Conservation (phyloP, 37 sponge, comb jelly and placozoan genomes). For the Oopsacas minuta region DNA sequence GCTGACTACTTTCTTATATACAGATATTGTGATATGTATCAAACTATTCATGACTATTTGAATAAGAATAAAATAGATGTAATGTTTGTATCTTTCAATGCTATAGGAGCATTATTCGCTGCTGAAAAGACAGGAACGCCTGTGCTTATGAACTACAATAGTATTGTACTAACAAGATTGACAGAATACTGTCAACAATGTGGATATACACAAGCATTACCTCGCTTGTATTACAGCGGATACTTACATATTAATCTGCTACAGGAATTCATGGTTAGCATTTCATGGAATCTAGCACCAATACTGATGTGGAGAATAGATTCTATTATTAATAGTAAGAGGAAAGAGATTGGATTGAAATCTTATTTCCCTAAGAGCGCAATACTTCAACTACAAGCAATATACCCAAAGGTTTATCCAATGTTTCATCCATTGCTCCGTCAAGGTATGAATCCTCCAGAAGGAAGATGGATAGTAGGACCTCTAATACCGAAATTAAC, state of each 20-base stretch:
- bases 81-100: not conserved
- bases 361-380: not conserved
- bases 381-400: not conserved
- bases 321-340: not conserved
- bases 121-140: not conserved
- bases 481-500: not conserved
- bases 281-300: not conserved
- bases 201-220: not conserved
- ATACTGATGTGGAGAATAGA: not conserved
- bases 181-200: not conserved
- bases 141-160: not conserved
- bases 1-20: not conserved
- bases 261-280: not conserved
- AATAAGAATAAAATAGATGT: not conserved
- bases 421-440: not conserved
- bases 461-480: not conserved
- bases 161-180: not conserved
- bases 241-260: not conserved
- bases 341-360: not conserved
- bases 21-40: not conserved
- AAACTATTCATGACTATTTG: not conserved
- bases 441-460: not conserved
- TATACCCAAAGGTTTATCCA: not conserved
- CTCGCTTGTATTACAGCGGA: not conserved
- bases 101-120: not conserved